Evolutionary conservation across 1,140 invertebrate genomes (phyloP).

Genomic region (Plectrocnemia conspersa): DNA sequence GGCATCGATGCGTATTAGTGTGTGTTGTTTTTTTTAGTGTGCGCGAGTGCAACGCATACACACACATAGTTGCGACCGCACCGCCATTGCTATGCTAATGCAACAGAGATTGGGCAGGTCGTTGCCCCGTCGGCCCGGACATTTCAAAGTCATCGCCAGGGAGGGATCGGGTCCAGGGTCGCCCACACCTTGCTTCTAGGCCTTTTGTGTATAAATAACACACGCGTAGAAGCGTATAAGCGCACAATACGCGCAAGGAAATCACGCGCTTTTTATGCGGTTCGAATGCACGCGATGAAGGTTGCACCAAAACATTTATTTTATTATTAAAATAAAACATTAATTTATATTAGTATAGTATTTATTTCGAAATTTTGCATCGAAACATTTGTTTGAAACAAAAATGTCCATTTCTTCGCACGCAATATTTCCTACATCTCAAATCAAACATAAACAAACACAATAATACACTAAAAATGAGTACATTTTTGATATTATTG

Average conservation of each 20-base stretch:
- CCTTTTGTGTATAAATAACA: neutral
- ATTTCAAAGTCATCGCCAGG: conserved; percentile 45
- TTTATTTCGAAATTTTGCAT: too few species aligned
- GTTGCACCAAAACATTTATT: too few species aligned
- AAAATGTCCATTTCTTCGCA: too few species aligned
- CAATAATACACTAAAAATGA: too few species aligned
- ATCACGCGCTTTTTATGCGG: conserved; percentile 40
- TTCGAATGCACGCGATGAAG: conserved; percentile 48
- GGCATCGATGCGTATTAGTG: neutral
- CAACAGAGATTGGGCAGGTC: conserved; percentile 54
- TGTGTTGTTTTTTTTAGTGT: neutral
- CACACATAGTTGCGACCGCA: neutral
- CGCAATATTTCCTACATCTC: too few species aligned
- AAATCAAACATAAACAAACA: too few species aligned
- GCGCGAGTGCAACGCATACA: conserved; percentile 5
- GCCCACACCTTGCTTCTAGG: neutral
- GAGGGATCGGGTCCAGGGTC: conserved; percentile 37
- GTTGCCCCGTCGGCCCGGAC: conserved; percentile 50
- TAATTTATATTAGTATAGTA: too few species aligned
- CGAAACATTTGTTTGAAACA: too few species aligned
- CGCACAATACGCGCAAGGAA: neutral
- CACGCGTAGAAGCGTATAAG: neutral
- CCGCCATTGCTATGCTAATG: conserved; percentile 50
- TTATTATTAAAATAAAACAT: too few species aligned
- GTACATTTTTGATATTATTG: too few species aligned